Base-by-base conservation (phyloP, 2,797 vertebrate genomes). In the Furcifer pardalis region DNA sequence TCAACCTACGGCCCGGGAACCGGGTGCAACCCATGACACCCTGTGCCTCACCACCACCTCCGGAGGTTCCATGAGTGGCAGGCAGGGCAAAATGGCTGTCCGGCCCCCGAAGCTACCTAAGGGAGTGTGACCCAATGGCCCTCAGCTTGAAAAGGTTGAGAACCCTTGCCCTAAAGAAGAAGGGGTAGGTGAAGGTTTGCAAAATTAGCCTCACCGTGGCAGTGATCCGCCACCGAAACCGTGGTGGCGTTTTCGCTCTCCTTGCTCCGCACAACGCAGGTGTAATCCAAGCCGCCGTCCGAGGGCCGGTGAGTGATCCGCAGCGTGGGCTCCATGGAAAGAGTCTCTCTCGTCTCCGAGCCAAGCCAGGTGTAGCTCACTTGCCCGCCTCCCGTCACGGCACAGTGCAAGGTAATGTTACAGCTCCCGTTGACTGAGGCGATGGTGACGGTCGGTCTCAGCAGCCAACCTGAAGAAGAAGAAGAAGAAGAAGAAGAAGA, bases 221-320 rank as follows among this genome's bases (percentile, higher is more conserved):
- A 60, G 77, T 68, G 82, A 8, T n/a, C 35, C 37, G 2, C 82
- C 89, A 94, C 9, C 52, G 88, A 90, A 60, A 93, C 71, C 1
- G 86, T 79, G 42, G 12, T 76, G 17, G 87, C 86, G 46, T 77
- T 5, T 8, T 42, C 42, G 30, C 84, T 90, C 71, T 88, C 62
- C 23, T 81, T 59, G 52, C 90, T 94, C 82, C 77, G 21, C 6
- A 90, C 91, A 40, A 75, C n/a, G 77, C 94, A 95, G 19, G 62
- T 86, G 27, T 90, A 93, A 37, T 91, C 75, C 84, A 88, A 90
- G 81, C 37, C 86, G 40, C 69, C 66, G 2, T 72, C 5, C 7
- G 7, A 4, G 15, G 56, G 49, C 25, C 49, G 49, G 60, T 66
- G 60, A 6, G 60, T 52, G 72, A 83, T 1, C 3, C 12, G 44